Evolutionary conservation across 64 coral and sea anemone genomes (phyloP).

Genomic region (Stylophora pistillata): DNA sequence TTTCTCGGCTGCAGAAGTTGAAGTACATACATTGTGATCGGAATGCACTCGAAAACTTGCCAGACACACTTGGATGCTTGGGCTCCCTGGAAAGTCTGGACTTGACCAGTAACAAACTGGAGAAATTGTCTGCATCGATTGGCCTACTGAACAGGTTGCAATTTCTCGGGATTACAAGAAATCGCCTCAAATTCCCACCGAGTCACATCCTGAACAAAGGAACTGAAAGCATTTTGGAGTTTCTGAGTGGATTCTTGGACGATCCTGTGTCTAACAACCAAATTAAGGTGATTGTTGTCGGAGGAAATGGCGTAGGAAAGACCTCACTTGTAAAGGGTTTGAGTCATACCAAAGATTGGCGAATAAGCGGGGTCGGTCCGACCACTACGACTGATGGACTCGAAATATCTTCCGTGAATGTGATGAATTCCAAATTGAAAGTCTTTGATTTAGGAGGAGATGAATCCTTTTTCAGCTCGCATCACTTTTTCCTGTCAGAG

Average conservation of each 20-base stretch:
- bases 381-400: conserved; percentile 64
- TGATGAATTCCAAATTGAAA: conserved; percentile 62
- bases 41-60: conserved; percentile 70
- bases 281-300: conserved; percentile 78
- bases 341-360: conserved; percentile 49
- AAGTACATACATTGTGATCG: conserved; percentile 67
- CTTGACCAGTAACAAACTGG: conserved; percentile 70
- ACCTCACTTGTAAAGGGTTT: conserved; percentile 66
- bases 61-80: conserved; percentile 77
- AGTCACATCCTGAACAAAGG: conserved; percentile 66
- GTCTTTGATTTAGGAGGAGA: conserved; percentile 89
- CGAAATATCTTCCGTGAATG: conserved; percentile 68
- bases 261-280: conserved; percentile 83
- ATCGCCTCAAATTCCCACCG: conserved; percentile 78
- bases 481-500: conserved; percentile 82
- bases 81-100: conserved; percentile 68
- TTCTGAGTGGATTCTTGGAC: conserved; percentile 75
- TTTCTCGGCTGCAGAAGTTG: conserved; percentile 73
- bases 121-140: conserved; percentile 76
- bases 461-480: conserved; percentile 51
- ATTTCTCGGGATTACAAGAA: conserved; percentile 58
- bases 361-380: conserved; percentile 33
- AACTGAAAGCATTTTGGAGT: conserved; percentile 76
- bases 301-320: conserved; percentile 76
- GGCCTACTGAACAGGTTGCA: conserved; percentile 76